phyloP scores from a whole-genome alignment of 2,888 invertebrate species.

The Chloroclystis v-ata region DNA sequence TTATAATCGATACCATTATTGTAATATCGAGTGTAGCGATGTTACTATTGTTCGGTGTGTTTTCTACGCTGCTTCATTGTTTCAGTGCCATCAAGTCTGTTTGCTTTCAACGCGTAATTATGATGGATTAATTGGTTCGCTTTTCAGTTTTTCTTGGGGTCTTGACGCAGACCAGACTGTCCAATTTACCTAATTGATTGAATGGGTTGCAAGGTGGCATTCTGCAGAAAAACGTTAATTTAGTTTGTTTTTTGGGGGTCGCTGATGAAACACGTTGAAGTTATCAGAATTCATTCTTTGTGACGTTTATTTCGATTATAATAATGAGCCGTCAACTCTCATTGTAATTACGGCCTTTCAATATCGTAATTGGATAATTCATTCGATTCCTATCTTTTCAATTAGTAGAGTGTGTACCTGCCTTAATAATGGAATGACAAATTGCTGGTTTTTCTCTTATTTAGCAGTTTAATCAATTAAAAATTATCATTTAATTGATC shows the following conservation, averaged over 20 bases:
- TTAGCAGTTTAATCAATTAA: constrained; percentile 14
- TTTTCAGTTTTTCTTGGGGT: constrained; percentile 21
- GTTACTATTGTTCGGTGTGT: constrained; percentile 61
- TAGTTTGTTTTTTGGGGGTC: constrained; percentile 38
- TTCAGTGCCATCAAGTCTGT: constrained; percentile 30
- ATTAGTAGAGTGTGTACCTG: constrained; percentile 42
- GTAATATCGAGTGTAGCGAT: constrained; percentile 73
- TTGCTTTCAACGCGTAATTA: constrained; percentile 42
- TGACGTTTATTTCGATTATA: constrained; percentile 39
- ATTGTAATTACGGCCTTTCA: constrained; percentile 47
- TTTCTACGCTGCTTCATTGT: constrained; percentile 49
- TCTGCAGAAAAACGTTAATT: constrained; percentile 44
- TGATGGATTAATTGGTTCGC: constrained; percentile 30
- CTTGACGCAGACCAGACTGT: constrained; percentile 31
- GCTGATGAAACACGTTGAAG: constrained; percentile 36
- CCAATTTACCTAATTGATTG: too few relatives aligned
- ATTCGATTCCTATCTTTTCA: constrained; percentile 57
- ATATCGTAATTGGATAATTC: constrained; percentile 58
- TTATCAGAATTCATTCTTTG: constrained; percentile 36
- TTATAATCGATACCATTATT: constrained; percentile 79
- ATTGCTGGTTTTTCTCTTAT: constrained; percentile 36
- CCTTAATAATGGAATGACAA: constrained; percentile 39
- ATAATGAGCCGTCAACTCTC: constrained; percentile 51
- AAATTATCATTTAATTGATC: neutral
- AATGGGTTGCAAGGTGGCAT: too few relatives aligned